A percentile compares a stretch with the other conserved stretches of the same genome.
Conservation (phyloP, 2,797 vertebrate species). For the Apogon talboti region DNA sequence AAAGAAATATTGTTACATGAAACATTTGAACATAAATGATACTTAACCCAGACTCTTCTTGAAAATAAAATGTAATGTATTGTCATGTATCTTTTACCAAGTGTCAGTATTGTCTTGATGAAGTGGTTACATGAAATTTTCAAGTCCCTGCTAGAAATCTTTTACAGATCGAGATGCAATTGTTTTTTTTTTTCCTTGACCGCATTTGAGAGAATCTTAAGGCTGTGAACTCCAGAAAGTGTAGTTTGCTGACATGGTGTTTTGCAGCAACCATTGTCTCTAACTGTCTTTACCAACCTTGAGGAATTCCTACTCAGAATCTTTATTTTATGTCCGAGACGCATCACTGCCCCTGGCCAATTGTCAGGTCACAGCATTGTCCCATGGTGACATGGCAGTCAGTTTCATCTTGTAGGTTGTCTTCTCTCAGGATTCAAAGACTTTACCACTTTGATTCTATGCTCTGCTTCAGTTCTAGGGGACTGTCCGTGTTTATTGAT, state of each 20-base stretch:
- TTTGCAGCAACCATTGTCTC: neutral
- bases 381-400: slow-evolving; percentile 47
- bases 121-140: neutral
- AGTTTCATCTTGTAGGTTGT: slow-evolving; percentile 29
- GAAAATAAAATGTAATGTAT: neutral
- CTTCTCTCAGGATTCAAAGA: slow-evolving; percentile 58
- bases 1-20: slow-evolving; percentile 3
- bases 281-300: slow-evolving; percentile 10
- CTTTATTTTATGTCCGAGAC: slow-evolving; percentile 5
- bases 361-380: slow-evolving; percentile 28
- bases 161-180: neutral
- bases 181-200: no score
- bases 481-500: slow-evolving; percentile 63
- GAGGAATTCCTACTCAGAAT: neutral
- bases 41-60: neutral
- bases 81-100: neutral
- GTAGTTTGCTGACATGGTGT: neutral
- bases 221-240: neutral
- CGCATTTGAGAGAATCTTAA: no score
- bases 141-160: neutral
- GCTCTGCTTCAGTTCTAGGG: slow-evolving; percentile 42
- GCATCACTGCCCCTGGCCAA: slow-evolving; percentile 4
- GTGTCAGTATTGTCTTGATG: slow-evolving; percentile 1
- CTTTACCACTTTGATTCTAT: slow-evolving; percentile 61
- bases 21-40: slow-evolving; percentile 2